A percentile compares a stretch with the other conserved stretches of the same genome.
phyloP scores from a whole-genome alignment of 2,797 vertebrate genomes.

The Peromyscus melanophrys region DNA sequence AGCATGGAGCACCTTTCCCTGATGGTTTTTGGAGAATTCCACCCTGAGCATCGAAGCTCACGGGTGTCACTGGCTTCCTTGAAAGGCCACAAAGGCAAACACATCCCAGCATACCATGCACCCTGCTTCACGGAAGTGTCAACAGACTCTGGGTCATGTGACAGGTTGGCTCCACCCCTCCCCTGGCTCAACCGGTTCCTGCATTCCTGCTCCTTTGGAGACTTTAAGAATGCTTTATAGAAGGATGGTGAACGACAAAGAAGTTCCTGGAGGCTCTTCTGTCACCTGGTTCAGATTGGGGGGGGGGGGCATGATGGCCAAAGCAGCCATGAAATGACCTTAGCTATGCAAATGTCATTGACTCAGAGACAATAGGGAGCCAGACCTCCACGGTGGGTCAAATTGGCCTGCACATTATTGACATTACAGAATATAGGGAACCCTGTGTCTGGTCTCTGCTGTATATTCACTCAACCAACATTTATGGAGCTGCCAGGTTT shows the following conservation, averaged over 20 bases:
- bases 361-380: constrained; percentile 40
- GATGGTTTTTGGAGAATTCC: neutral
- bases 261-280: constrained; percentile 43
- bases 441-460: neutral
- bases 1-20: constrained; percentile 9
- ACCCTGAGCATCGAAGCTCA: constrained; percentile 1
- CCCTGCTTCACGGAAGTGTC: constrained; percentile 72
- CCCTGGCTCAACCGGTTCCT: neutral
- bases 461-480: neutral
- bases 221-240: neutral
- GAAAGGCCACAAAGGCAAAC: constrained; percentile 43
- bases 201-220: neutral
- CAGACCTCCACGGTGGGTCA: neutral
- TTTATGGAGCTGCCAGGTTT: neutral
- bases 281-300: constrained; percentile 74
- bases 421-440: neutral
- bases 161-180: neutral
- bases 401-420: constrained; percentile 41
- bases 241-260: constrained; percentile 59
- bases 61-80: constrained; percentile 12
- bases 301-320: constrained; percentile 64
- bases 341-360: constrained; percentile 46
- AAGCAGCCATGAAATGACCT: constrained; percentile 76
- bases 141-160: neutral
- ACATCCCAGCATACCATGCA: constrained; percentile 14